Conservation (phyloP, 2,888 invertebrate species). For the Alsophila aescularia region DNA sequence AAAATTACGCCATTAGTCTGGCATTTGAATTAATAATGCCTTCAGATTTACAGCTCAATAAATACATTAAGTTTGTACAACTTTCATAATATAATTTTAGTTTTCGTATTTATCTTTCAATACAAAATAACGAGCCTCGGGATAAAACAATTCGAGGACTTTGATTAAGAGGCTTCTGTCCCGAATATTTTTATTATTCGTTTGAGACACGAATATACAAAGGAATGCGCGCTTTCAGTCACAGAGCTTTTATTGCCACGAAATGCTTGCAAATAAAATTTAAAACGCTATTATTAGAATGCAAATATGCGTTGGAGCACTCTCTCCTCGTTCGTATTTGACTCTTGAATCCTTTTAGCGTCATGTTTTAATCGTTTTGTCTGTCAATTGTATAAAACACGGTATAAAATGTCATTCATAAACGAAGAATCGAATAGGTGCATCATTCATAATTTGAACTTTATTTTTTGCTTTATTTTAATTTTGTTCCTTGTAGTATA, state of each 20-base stretch:
- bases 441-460: too few relatives aligned
- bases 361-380: not conserved
- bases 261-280: slow-evolving; percentile 13
- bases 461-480: too few relatives aligned
- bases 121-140: not conserved
- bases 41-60: too few relatives aligned
- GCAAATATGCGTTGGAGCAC: not conserved
- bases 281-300: slow-evolving; percentile 8
- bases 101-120: not conserved
- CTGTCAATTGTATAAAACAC: not conserved
- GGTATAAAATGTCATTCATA: not conserved
- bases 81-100: slow-evolving; percentile 2
- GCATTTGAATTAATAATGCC: too few relatives aligned
- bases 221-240: slow-evolving; percentile 3
- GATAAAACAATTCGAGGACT: slow-evolving; percentile 5
- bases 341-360: not conserved
- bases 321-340: not conserved
- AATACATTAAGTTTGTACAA: not conserved
- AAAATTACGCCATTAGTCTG: too few relatives aligned
- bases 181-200: not conserved
- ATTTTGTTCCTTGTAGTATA: too few relatives aligned
- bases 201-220: slow-evolving; percentile 2
- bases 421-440: too few relatives aligned
- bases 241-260: slow-evolving; percentile 13
- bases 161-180: slow-evolving; percentile 4